A percentile compares a stretch with the other conserved stretches of the same genome.
Conservation (phyloP, 2,888 invertebrate genomes). For the Oligia strigilis region DNA sequence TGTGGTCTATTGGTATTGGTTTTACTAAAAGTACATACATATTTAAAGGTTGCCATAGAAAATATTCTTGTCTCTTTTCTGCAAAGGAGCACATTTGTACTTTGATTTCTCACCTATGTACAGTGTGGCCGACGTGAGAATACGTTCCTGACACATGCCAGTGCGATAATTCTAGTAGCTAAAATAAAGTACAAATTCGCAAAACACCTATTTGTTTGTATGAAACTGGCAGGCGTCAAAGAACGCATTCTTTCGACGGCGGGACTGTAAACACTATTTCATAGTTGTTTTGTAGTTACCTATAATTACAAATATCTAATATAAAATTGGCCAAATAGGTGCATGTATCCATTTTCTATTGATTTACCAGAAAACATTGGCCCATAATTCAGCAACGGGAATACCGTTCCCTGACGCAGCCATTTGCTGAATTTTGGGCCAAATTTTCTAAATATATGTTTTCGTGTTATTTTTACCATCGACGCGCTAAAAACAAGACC, state of each 20-base stretch:
- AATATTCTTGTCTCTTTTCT: background rate
- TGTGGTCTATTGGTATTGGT: background rate
- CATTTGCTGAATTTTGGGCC: no score
- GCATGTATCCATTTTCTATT: background rate
- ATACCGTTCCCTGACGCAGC: no score
- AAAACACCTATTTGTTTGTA: background rate
- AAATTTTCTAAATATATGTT: no score
- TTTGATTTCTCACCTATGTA: background rate
- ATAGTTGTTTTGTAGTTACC: no score
- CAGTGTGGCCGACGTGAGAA: background rate
- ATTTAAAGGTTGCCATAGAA: background rate
- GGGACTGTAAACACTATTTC: background rate
- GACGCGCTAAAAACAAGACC: no score
- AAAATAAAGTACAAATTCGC: background rate
- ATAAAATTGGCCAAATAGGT: background rate
- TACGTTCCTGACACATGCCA: background rate
- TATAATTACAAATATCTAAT: no score
- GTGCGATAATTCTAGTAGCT: background rate
- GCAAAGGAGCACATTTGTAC: background rate
- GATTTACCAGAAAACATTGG: background rate
- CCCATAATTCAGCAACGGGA: no score
- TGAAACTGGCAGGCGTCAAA: background rate
- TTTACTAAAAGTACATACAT: background rate
- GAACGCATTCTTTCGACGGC: background rate
- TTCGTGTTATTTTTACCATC: no score